Evolutionary conservation across 2,113 vertebrate species (phyloP).

Genomic region (Chamaea fasciata): DNA sequence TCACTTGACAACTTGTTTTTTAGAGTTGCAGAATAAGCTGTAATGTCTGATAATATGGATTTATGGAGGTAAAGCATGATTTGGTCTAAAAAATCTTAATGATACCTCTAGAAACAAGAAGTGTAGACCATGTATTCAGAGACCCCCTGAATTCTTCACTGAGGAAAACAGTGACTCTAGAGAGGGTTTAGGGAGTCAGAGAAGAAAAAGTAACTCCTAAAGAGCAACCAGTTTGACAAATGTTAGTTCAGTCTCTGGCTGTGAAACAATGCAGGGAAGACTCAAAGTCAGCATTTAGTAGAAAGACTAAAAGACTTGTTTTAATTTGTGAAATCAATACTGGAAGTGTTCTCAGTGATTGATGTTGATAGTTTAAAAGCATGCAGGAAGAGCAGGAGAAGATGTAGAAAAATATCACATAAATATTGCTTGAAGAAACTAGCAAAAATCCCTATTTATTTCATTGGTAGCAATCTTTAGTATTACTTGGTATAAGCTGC

Average conservation of each 20-base stretch:
- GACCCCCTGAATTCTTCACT: neutral
- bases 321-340: neutral
- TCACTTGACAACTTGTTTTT: neutral
- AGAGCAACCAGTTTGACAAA: neutral
- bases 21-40: neutral
- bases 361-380: neutral
- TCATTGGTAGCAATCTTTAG: neutral
- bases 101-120: neutral
- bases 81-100: neutral
- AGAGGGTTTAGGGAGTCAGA: neutral
- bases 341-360: neutral
- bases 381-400: neutral
- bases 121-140: neutral
- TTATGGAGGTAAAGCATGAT: neutral
- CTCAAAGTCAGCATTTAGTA: neutral
- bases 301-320: neutral
- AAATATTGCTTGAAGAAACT: neutral
- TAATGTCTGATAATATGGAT: neutral
- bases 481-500: neutral
- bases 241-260: neutral
- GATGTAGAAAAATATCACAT: neutral
- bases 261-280: neutral
- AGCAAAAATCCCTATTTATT: neutral
- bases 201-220: neutral
- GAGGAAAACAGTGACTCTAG: neutral